Conservation (phyloP, 2,888 invertebrate species). For the Pristionchus arcanus region DNA sequence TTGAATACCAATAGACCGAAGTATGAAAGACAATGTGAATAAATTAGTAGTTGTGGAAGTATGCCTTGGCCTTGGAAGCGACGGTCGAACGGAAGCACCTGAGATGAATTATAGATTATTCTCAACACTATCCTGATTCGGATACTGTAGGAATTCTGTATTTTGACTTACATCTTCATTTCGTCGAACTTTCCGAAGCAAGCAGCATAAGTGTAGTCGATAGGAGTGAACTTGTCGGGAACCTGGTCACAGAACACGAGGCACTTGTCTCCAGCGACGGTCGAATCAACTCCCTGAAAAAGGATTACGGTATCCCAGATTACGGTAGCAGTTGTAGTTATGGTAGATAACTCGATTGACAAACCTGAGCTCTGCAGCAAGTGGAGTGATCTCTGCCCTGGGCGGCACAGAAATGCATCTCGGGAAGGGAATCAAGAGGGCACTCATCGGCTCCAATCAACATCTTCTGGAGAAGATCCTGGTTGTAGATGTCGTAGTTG, state of each 20-base stretch:
- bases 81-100: constrained; percentile 47
- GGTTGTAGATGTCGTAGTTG: constrained; percentile 51
- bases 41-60: not conserved
- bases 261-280: constrained; percentile 40
- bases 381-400: constrained; percentile 43
- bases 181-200: constrained; percentile 53
- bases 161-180: constrained; percentile 16
- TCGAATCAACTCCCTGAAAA: constrained; percentile 28
- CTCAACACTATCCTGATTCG: not conserved
- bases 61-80: constrained; percentile 43
- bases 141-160: not conserved
- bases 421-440: constrained; percentile 54
- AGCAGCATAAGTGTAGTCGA: constrained; percentile 49
- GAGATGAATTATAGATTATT: not conserved
- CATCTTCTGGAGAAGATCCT: constrained; percentile 52
- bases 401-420: constrained; percentile 52
- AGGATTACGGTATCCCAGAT: not conserved
- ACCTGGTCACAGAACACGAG: constrained; percentile 43
- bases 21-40: not conserved
- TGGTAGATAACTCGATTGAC: not conserved
- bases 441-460: constrained; percentile 48
- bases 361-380: constrained; percentile 33
- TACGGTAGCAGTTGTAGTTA: not conserved
- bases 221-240: constrained; percentile 49
- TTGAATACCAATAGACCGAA: not conserved